Conservation (phyloP, 2,797 vertebrate species). For the Sebastolobus alascanus region DNA sequence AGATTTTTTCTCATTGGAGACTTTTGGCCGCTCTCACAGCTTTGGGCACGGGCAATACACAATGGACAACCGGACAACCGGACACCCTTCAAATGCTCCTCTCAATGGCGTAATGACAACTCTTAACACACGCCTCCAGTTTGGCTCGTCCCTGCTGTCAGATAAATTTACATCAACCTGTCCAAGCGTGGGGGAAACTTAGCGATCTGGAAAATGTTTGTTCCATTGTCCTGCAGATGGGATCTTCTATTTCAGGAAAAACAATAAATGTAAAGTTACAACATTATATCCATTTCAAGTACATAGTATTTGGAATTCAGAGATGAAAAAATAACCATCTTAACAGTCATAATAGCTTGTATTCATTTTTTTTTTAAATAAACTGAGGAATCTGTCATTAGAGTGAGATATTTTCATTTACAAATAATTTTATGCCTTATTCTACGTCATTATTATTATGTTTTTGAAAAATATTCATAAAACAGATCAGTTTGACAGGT, state of each 20-base stretch:
- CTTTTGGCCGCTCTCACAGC: not conserved
- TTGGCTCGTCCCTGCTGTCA: conserved; percentile 65
- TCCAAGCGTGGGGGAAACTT: conserved; percentile 41
- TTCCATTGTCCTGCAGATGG: conserved; percentile 29
- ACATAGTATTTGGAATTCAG: not conserved
- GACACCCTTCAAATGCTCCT: conserved; percentile 59
- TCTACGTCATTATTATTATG: not conserved
- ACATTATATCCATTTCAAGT: not conserved
- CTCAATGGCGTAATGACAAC: conserved; percentile 51
- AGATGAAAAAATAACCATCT: not conserved
- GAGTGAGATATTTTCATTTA: not conserved
- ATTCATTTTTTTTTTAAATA: not conserved
- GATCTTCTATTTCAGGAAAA: conserved; percentile 15
- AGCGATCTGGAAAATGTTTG: conserved; percentile 45
- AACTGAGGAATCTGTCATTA: not conserved
- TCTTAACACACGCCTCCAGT: conserved; percentile 64
- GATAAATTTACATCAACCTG: conserved; percentile 62
- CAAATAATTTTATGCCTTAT: not conserved
- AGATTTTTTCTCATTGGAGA: not conserved
- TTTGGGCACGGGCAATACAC: conserved; percentile 18
- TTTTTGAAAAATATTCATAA: not conserved
- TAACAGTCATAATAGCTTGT: not conserved
- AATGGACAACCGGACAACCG: conserved; percentile 41
- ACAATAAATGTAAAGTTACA: not conserved
- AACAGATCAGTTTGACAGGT: not conserved